Evolutionary conservation across 2,888 invertebrate species (phyloP).

Genomic region (Clunio marinus): DNA sequence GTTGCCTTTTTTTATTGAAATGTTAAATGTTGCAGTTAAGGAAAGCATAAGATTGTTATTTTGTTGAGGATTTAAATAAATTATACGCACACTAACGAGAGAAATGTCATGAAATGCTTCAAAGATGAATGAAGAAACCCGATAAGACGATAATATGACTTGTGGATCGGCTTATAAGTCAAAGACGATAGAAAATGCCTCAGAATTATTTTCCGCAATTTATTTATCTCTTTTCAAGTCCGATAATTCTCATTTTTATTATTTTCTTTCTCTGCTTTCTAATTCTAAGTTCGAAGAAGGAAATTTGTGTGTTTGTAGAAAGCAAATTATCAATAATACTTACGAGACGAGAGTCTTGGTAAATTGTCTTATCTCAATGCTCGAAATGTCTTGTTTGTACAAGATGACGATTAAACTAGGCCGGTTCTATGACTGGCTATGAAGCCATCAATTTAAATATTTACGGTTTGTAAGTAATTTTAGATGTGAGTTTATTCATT

Average conservation of each 20-base stretch:
- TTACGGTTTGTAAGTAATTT: not conserved
- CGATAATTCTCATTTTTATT: constrained; percentile 1
- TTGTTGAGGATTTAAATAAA: constrained; percentile 21
- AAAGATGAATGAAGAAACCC: constrained; percentile 16
- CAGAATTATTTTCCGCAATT: constrained; percentile 22
- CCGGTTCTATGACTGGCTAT: not conserved
- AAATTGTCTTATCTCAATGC: constrained; percentile 6
- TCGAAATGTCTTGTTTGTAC: constrained; percentile 9
- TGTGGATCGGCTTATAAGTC: constrained; percentile 11
- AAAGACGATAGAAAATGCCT: not conserved
- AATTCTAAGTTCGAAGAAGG: not conserved
- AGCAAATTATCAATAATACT: constrained; percentile 29
- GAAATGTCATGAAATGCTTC: not conserved
- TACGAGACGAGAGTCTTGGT: not conserved
- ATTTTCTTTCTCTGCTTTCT: not conserved
- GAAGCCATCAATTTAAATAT: not conserved
- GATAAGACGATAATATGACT: constrained; percentile 24
- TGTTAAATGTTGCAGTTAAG: not conserved
- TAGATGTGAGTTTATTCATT: not conserved
- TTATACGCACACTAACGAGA: not conserved
- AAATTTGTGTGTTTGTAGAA: constrained; percentile 6
- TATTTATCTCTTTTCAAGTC: not conserved
- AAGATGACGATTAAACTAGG: not conserved
- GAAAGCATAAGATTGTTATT: not conserved
- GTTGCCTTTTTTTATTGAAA: not conserved